Evolutionary conservation across 2,888 invertebrate genomes (phyloP).

Genomic region (Steinernema hermaphroditum): DNA sequence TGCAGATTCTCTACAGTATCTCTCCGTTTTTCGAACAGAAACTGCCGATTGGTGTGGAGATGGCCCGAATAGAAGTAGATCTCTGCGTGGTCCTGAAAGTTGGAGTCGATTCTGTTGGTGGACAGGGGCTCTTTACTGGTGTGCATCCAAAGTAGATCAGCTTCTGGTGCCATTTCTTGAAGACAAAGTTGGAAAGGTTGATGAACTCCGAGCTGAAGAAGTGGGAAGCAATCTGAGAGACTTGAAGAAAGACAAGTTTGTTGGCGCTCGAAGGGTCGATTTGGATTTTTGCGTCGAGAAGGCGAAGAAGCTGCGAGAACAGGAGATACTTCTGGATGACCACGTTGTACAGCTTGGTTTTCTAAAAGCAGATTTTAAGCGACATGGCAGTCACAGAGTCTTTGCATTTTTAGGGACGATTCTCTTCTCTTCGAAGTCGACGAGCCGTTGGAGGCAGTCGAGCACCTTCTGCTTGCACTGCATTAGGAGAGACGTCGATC

Average conservation of each 20-base stretch:
- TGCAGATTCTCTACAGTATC: not conserved
- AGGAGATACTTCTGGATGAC: conserved; percentile 11
- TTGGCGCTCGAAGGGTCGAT: conserved; percentile 32
- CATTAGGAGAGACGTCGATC: not conserved
- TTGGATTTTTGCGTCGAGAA: conserved; percentile 31
- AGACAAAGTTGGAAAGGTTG: not conserved
- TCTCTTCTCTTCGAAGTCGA: not conserved
- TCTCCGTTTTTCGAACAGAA: not conserved
- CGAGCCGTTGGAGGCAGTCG: not conserved
- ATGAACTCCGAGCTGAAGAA: conserved; percentile 34
- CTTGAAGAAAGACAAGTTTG: conserved; percentile 32
- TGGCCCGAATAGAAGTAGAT: conserved; percentile 4
- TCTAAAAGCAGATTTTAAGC: not conserved
- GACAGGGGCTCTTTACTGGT: conserved; percentile 24
- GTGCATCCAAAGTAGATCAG: conserved; percentile 30
- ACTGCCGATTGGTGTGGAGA: conserved; percentile 6
- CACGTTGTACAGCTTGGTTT: conserved; percentile 5
- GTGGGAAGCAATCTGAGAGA: conserved; percentile 32
- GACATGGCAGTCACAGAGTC: not conserved
- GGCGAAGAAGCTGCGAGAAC: conserved; percentile 18
- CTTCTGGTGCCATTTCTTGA: conserved; percentile 33
- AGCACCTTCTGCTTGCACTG: conserved; percentile 5
- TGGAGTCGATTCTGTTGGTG: not conserved
- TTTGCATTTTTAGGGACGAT: not conserved
- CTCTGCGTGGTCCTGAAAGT: not conserved